Base-by-base conservation (phyloP, 2,797 vertebrate genomes). In the Poecile montanus region DNA sequence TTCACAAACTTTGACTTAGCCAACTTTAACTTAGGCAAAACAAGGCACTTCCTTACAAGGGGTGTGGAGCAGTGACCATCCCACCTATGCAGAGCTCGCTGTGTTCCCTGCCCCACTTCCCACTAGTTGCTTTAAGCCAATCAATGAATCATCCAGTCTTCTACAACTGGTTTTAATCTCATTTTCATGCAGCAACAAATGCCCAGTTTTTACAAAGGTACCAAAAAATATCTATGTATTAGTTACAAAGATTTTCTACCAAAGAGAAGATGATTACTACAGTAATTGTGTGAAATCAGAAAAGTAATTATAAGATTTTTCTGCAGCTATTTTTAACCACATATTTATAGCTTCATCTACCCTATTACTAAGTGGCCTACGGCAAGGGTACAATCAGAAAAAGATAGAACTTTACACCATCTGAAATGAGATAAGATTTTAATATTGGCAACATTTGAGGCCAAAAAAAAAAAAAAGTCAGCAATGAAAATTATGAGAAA, bases 11-110 rank as follows among this genome's bases (percentile, higher is more conserved):
- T 27, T n/a, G 38, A 38, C 12, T 38, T 38, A 15, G 11, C 23
- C 29, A 63, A 7, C 27, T 27, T 38, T 16, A 53, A 53, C 23
- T 45, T 38, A 6, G 42, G 42, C 30, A 54, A 34, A 48, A 40
- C 13, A 54, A 62, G 34, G 15, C 29, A 27, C 11, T 26, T 6
- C 13, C 22, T 38, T 47, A 9, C 0, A 6, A 38, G 47, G 25
- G 6, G 16, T 68, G 23, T 34, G 47, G 16, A 68, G 20, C 13
- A 40, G 29, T 17, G 16, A 7, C 16, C 40, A 61, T 30, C 13
- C 23, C n/a, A 54, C 11, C 11, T 11, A 21, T 21, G 16, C 16
- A 70, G n/a, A 45, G 13, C n/a, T 53, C 1, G 0, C 19, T 11
- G 1, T 0, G 0, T 21, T 53, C 40, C 12, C 15, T 54, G 27